These are phyloP conservation scores for Protula sp. DNA, from an alignment of 2,888 invertebrate species.

Conservation along the genomic window DNA sequence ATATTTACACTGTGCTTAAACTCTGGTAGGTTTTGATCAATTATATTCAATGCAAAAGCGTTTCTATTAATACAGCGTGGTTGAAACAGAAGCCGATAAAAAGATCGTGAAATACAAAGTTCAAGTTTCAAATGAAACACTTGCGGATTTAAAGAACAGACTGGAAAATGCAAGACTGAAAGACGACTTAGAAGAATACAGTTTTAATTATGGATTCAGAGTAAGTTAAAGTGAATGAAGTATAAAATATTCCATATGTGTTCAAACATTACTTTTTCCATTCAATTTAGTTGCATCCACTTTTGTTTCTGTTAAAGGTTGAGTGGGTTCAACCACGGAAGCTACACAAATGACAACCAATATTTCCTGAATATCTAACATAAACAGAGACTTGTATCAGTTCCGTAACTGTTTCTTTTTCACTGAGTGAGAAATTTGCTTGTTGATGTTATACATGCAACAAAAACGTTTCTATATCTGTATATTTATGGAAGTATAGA, in stretches of 20 bases:
- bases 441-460: background rate
- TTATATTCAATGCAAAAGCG: no score
- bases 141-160: constrained; percentile 8
- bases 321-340: no score
- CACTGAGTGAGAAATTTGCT: no score
- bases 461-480: background rate
- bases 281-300: no score
- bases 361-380: background rate
- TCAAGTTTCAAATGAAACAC: constrained; percentile 5
- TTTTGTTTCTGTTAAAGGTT: no score
- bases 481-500: background rate
- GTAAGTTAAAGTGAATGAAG: background rate
- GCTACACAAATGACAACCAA: no score
- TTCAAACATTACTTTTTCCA: no score
- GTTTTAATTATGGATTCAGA: constrained; percentile 16
- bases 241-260: background rate
- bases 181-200: constrained; percentile 8
- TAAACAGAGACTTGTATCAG: background rate
- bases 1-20: no score
- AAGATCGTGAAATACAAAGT: background rate
- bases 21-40: no score
- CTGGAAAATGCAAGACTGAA: constrained; percentile 7
- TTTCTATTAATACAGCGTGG: no score
- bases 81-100: background rate
- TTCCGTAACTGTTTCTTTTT: background rate